Conservation (phyloP, 1,140 invertebrate species). For the Apocrypta bakeri region DNA sequence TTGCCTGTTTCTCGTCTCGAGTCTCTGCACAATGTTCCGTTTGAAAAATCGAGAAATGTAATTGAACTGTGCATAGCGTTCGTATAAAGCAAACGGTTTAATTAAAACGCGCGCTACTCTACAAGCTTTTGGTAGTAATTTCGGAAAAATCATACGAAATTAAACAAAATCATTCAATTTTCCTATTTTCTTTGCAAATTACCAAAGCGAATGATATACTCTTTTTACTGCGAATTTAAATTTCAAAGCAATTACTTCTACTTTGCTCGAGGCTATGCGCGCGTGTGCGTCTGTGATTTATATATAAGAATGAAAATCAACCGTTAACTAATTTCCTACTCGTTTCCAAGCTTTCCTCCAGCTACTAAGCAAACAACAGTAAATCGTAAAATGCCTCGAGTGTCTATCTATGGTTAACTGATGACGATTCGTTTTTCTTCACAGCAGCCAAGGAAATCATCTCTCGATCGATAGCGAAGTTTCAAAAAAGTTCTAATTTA, state of each 20-base stretch:
- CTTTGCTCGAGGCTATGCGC: not conserved
- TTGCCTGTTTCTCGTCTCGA: no score
- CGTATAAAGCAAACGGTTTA: no score
- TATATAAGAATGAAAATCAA: not conserved
- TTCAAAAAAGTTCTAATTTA: conserved; percentile 14
- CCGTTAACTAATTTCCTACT: not conserved
- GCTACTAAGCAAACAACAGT: not conserved
- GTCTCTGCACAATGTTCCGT: no score
- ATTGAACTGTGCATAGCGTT: no score
- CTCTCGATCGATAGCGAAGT: not conserved
- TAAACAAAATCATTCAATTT: no score
- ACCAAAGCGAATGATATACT: no score
- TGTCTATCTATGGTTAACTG: not conserved
- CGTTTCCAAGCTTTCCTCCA: not conserved
- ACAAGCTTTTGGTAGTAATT: no score
- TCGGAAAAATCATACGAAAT: no score
- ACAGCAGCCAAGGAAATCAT: no score
- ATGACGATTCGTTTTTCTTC: not conserved
- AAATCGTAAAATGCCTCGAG: not conserved
- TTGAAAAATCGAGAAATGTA: no score
- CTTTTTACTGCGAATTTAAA: not conserved
- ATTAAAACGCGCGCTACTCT: no score
- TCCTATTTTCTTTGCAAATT: no score
- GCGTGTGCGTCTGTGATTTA: not conserved
- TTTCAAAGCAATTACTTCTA: not conserved